Percentiles rank a stretch among this genome's conserved stretches.
These are phyloP conservation scores for Tadarida brasiliensis DNA, from an alignment of 2,797 vertebrate genomes.

Conservation along the genomic window DNA sequence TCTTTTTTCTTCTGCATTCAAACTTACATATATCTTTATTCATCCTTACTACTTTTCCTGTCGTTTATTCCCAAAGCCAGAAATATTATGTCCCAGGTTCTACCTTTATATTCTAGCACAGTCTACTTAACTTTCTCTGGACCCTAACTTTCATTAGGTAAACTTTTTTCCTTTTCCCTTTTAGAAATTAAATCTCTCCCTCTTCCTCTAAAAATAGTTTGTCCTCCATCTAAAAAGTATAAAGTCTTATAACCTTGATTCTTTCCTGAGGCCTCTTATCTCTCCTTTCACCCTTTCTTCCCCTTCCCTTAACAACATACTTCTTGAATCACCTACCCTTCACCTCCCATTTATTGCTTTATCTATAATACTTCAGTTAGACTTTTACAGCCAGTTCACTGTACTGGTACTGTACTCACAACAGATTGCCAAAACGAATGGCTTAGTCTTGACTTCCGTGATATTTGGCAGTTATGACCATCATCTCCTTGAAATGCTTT, in stretches of 20 bases:
- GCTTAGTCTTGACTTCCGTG: not conserved
- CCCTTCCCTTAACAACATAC: not conserved
- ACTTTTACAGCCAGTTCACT: not conserved
- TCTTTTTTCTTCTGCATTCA: not conserved
- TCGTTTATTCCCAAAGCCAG: constrained; percentile 32
- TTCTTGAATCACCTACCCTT: not conserved
- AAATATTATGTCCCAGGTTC: not conserved
- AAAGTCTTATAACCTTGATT: not conserved
- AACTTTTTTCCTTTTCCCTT: not conserved
- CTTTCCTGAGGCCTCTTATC: not conserved
- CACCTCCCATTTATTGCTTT: not conserved
- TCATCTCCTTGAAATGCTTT: not conserved
- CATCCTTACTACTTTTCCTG: not conserved
- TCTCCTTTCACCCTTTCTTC: not conserved
- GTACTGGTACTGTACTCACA: not conserved
- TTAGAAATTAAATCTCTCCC: constrained; percentile 29
- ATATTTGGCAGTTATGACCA: not conserved
- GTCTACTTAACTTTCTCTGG: constrained; percentile 8
- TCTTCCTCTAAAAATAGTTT: constrained; percentile 41
- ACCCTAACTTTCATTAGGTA: not conserved
- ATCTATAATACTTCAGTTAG: not conserved
- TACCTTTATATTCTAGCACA: constrained; percentile 13
- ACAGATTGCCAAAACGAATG: not conserved
- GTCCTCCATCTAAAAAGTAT: constrained; percentile 44
- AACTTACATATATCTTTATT: not conserved